Percentiles rank a stretch among this genome's conserved stretches.
Evolutionary conservation across 1,140 invertebrate genomes (phyloP).

Genomic region (Heliconius nattereri): DNA sequence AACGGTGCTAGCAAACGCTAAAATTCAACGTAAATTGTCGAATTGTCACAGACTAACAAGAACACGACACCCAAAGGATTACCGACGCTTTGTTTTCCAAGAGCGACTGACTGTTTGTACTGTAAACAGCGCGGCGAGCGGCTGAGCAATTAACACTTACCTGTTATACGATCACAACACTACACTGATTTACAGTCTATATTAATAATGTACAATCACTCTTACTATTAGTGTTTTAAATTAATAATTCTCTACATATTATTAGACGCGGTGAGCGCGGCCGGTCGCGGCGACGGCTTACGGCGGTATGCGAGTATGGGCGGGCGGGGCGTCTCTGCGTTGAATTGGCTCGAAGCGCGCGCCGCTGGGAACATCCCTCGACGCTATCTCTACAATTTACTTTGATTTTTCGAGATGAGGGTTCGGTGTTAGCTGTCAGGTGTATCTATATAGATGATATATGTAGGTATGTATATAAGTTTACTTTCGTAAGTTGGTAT

Average conservation of each 20-base stretch:
- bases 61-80: constrained; percentile 60
- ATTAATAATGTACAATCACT: constrained; percentile 77
- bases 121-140: constrained; percentile 61
- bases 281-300: constrained; percentile 59
- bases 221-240: constrained; percentile 76
- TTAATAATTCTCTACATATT: constrained; percentile 57
- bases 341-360: constrained; percentile 57
- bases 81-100: constrained; percentile 64
- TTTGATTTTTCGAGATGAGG: constrained; percentile 29
- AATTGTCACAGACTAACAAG: constrained; percentile 60
- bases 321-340: constrained; percentile 57
- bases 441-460: not conserved
- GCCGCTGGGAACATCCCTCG: constrained; percentile 62
- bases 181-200: constrained; percentile 74
- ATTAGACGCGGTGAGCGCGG: constrained; percentile 53
- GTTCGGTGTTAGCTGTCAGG: not conserved
- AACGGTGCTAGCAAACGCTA: constrained; percentile 35
- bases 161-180: constrained; percentile 77
- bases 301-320: constrained; percentile 65
- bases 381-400: constrained; percentile 42
- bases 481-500: not conserved
- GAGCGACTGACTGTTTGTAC: constrained; percentile 54
- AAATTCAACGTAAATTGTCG: constrained; percentile 63
- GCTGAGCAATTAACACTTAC: constrained; percentile 78
- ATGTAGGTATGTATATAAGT: not conserved